Evolutionary conservation across 2,113 vertebrate species (phyloP).

Genomic region (Oryzias celebensis): DNA sequence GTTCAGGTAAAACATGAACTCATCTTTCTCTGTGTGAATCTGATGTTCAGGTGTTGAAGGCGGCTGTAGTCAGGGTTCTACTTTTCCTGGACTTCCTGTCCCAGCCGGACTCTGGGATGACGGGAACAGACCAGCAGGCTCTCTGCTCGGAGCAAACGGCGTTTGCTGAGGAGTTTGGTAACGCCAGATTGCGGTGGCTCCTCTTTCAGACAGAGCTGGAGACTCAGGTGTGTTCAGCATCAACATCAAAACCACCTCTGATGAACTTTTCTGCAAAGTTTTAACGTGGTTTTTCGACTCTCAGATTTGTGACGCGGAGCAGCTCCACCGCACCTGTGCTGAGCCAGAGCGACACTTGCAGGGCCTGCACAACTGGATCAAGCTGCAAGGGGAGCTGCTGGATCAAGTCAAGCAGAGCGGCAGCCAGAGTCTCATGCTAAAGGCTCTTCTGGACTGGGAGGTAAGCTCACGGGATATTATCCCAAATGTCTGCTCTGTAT

Average conservation of each 20-base stretch:
- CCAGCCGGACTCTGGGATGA: constrained; percentile 80
- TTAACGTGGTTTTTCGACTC: neutral
- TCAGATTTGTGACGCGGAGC: constrained; percentile 81
- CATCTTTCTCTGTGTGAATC: neutral
- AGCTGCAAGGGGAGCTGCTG: constrained; percentile 76
- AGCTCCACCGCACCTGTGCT: constrained; percentile 73
- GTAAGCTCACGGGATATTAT: constrained; percentile 61
- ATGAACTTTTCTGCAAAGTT: no score
- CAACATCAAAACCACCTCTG: neutral
- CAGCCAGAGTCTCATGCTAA: constrained; percentile 72
- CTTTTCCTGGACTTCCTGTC: constrained; percentile 86
- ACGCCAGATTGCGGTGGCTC: constrained; percentile 82
- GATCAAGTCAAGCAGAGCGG: constrained; percentile 69
- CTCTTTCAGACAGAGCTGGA: constrained; percentile 75
- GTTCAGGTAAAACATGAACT: neutral
- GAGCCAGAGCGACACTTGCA: constrained; percentile 81
- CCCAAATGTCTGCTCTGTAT: no score
- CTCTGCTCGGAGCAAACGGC: constrained; percentile 75
- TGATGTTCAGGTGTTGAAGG: constrained; percentile 77
- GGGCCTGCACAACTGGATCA: constrained; percentile 74
- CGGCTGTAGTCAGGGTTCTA: constrained; percentile 81
- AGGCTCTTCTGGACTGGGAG: constrained; percentile 80
- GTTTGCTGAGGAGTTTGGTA: constrained; percentile 84
- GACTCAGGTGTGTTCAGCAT: constrained; percentile 76
- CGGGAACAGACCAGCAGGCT: constrained; percentile 74